Base-by-base conservation (phyloP, 2,797 vertebrate genomes). In the Paedocypris micromegethes region DNA sequence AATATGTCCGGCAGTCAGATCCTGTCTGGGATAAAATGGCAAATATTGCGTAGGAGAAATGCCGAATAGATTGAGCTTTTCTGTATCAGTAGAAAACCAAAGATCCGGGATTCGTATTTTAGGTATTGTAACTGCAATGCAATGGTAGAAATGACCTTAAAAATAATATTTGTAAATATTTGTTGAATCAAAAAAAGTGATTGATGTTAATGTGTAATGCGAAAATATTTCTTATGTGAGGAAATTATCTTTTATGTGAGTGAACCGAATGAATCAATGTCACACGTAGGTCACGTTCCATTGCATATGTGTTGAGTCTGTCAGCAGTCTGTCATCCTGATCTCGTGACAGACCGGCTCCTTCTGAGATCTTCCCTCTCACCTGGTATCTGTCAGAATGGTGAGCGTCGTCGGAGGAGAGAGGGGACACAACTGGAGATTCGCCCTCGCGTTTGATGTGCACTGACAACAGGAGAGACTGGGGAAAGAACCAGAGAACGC, bases 301-400 rank as follows among this genome's bases (percentile, higher is more conserved):
- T 49, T 43, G 51, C 62, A 37, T 66, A 23, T 53, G 46, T 55
- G 58, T 58, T 47, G 40, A 48, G 55, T 23, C 23, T 64, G 68
- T 63, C 54, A 50, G 48, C 61, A 53, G 63, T 64, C 62, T 77
- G 66, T 75, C 57, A 61, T 56, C 56, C 64, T 70, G 67, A 40
- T 41, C 63, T 61, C 58, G 51, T 69, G 69, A 55, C 71, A 58
- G 66, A 66, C 64, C 56, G 50, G 48, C 51, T 72, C 74, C 70
- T 56, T 74, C 68, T 72, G 73, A 39, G 70, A 38, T 0, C 0
- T 43, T 63, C 77, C 66, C 64, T 79, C 88, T 92, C 91, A 99
- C 97, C 97, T 99, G 97, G 87, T 98, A 99, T 93, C 97, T 94
- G 91, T 99, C 96, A 49, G 96, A 98, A 83, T 98, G 97, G 90